Evolutionary conservation across 1,140 invertebrate species (phyloP), one percentile per base, ranked within the genome.

Genomic region (Drosophila kurseongensis): DNA sequence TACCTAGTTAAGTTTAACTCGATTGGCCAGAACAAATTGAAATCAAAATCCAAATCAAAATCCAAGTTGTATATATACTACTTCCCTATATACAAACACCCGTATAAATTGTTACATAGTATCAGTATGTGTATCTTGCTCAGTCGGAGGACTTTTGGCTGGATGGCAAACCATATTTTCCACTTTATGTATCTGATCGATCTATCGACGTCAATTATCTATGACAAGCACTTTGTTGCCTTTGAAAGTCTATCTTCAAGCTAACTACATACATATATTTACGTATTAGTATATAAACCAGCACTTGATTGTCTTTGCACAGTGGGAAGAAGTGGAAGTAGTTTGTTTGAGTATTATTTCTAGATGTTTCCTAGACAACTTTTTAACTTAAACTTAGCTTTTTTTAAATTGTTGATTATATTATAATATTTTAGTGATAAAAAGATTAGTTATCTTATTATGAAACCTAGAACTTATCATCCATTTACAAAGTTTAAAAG

Each of bases 141-240:
- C 79, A 77, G 62, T 61, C 63, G 44, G 55, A 42, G 48, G 69
- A 55, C 69, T 54, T 56, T 52, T 75, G 69, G 51, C 69, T 69
- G 51, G 74, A 42, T 40, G 72, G 71, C 55, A 1, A 12, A 23
- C 38, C 6, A 48, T 47, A 58, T 18, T 59, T 52, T 54, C 54
- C 38, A 66, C 44, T 36, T 51, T 23, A 52, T 68, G 75, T 76
- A 71, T 71, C 68, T 58, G 67, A 71, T 55, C 52, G 27, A 54
- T 57, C 51, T 23, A 69, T 69, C 73, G 36, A 77, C 44, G 80
- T 82, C 80, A 82, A 82, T 82, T 82, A 82, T 40, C 73, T 51
- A 57, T 50, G 80, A 78, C 79, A 50, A 55, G 67, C 79, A 81
- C 57, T 78, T 78, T 78, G 61, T 78, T 78, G 79, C 78, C 66